Conservation (phyloP, 2,888 invertebrate genomes). For the Automeris io region DNA sequence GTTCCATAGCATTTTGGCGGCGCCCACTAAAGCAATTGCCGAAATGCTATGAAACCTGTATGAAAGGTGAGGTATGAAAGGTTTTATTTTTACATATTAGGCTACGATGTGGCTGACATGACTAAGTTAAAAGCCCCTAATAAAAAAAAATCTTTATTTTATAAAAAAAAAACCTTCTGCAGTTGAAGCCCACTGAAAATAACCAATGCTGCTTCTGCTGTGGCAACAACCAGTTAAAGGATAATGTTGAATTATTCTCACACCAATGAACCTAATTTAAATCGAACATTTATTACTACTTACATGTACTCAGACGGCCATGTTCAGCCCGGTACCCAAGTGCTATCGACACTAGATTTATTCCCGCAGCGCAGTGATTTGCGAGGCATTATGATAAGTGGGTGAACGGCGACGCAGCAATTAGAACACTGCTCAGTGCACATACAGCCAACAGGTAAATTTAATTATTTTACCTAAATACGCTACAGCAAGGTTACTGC, state of each 20-base stretch:
- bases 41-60: no score
- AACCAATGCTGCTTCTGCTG: no score
- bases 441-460: conserved; percentile 37
- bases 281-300: conserved; percentile 1
- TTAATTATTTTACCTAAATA: conserved; percentile 53
- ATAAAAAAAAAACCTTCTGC: no score
- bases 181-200: no score
- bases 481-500: conserved; percentile 37
- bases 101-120: no score
- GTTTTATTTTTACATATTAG: no score
- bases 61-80: no score
- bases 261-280: background rate
- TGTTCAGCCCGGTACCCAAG: conserved; percentile 36
- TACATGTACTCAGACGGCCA: background rate
- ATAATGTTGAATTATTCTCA: background rate
- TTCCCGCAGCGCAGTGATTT: conserved; percentile 60
- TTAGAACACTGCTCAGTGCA: conserved; percentile 61
- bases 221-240: no score
- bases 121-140: no score
- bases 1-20: no score
- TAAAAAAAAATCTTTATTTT: no score
- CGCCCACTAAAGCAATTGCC: no score
- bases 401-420: conserved; percentile 58
- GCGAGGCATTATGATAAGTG: conserved; percentile 76
- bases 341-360: conserved; percentile 62